phyloP scores from a whole-genome alignment of 2,797 vertebrate species.

The Lepus oiostolus region DNA sequence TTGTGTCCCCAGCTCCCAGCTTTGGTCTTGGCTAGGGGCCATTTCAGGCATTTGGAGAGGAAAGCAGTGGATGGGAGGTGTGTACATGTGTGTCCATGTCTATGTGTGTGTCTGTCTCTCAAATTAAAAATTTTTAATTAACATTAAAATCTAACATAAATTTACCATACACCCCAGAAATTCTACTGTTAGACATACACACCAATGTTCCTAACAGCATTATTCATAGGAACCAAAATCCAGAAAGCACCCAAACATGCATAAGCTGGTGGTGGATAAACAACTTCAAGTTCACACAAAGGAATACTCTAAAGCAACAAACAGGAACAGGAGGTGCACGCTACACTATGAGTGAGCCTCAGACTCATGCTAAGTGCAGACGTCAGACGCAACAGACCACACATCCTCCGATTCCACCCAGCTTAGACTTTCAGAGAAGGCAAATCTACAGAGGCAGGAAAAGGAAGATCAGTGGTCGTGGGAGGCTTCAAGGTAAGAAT shows the following conservation, averaged over 20 bases:
- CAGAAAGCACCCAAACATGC: constrained; percentile 23
- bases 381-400: neutral
- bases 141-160: constrained; percentile 10
- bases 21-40: too few species aligned
- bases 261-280: constrained; percentile 23
- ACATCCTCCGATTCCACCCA: neutral
- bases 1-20: too few species aligned
- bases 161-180: constrained; percentile 53
- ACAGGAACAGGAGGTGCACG: neutral
- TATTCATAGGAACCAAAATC: constrained; percentile 15
- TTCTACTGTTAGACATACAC: neutral
- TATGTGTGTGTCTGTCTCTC: too few species aligned
- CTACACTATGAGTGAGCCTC: neutral
- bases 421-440: constrained; percentile 26
- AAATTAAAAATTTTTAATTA: too few species aligned
- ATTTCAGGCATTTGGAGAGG: too few species aligned
- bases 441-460: neutral
- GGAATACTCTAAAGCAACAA: constrained; percentile 12
- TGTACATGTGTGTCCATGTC: too few species aligned
- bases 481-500: neutral
- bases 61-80: too few species aligned
- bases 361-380: neutral
- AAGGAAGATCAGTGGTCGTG: neutral
- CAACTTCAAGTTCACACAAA: constrained; percentile 30
- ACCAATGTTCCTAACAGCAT: neutral